Evolutionary conservation across 2,888 invertebrate species (phyloP).

Genomic region (Oscheius sp.): DNA sequence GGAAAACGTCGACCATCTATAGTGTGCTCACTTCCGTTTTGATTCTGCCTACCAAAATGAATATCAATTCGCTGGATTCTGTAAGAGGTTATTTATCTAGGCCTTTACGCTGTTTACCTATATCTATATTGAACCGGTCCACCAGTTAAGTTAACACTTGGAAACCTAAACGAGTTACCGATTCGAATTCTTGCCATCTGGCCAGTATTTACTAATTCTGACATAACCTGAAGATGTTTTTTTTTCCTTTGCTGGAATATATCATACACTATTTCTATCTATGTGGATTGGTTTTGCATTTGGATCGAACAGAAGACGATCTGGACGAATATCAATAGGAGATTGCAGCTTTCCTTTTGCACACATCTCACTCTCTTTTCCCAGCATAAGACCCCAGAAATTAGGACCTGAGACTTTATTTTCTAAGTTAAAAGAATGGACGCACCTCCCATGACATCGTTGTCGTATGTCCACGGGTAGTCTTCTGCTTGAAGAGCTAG

Average conservation of each 20-base stretch:
- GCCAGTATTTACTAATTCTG: constrained; percentile 59
- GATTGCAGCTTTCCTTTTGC: constrained; percentile 95
- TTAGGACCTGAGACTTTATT: constrained; percentile 82
- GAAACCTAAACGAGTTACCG: constrained; percentile 73
- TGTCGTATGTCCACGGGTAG: constrained; percentile 57
- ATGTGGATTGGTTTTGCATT: constrained; percentile 88
- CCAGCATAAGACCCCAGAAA: constrained; percentile 96
- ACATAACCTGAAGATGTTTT: constrained; percentile 39
- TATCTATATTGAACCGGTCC: constrained; percentile 58
- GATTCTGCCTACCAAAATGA: constrained; percentile 89
- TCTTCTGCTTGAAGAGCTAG: constrained; percentile 1
- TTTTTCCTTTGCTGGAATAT: neutral
- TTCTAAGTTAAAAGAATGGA: neutral
- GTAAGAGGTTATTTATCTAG: neutral
- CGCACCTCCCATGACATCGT: constrained; percentile 52
- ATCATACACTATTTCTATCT: constrained; percentile 85
- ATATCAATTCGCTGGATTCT: constrained; percentile 59
- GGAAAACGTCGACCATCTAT: constrained; percentile 94
- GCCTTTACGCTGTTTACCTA: constrained; percentile 31
- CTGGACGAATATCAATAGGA: constrained; percentile 93
- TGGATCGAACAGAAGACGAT: constrained; percentile 90
- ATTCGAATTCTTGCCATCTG: constrained; percentile 60
- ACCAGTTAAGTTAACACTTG: constrained; percentile 76
- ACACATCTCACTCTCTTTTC: constrained; percentile 95
- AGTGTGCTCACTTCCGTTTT: constrained; percentile 90